A percentile compares a stretch with the other conserved stretches of the same genome.
These are phyloP conservation scores for Heliconius nattereri DNA, from an alignment of 1,140 invertebrate species.

Conservation along the genomic window DNA sequence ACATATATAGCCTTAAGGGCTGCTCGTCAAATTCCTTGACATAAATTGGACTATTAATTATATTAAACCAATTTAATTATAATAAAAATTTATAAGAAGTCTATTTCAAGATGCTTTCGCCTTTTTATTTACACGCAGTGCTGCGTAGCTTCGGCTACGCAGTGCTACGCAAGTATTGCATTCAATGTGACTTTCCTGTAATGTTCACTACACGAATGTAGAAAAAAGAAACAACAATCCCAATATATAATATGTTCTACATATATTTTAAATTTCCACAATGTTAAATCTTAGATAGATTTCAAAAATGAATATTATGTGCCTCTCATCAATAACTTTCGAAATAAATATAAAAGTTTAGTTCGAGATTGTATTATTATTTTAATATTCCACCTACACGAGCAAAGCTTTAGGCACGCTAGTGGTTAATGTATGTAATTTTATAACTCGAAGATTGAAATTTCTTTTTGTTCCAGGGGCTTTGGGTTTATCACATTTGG, in stretches of 20 bases:
- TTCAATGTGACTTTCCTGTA: no score
- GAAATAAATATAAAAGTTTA: no score
- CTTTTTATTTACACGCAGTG: not conserved
- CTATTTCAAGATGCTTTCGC: no score
- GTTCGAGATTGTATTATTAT: not conserved
- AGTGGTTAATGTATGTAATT: conserved; percentile 24
- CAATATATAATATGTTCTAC: no score
- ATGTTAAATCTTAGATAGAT: not conserved
- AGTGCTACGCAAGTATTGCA: not conserved
- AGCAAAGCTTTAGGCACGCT: not conserved
- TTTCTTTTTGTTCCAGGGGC: conserved; percentile 89
- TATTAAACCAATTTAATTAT: no score
- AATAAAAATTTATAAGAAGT: no score
- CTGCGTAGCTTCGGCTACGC: not conserved
- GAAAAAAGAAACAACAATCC: no score
- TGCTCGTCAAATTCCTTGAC: no score
- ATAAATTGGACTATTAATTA: no score
- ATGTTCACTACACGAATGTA: no score
- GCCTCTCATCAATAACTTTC: not conserved
- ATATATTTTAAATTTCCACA: no score
- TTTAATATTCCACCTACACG: not conserved
- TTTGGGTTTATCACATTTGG: conserved; percentile 98
- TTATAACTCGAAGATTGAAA: conserved; percentile 35
- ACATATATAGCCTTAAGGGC: no score
- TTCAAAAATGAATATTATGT: not conserved